Conservation (phyloP, 1,140 invertebrate genomes). For the Drosophila takahashii region DNA sequence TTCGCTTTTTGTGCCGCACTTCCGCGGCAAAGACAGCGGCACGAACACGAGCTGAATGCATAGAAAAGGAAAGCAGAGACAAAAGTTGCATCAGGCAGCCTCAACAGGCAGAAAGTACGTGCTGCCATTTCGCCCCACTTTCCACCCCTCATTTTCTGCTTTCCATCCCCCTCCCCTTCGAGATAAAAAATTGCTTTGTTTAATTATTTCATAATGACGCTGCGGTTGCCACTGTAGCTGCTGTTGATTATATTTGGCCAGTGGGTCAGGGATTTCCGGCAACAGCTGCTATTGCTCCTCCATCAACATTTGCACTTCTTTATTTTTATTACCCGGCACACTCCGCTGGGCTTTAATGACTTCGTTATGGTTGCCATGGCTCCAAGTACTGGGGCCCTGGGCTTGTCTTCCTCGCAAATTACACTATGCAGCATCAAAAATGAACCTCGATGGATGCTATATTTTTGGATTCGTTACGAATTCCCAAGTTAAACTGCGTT, state of each 20-base stretch:
- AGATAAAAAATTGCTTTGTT: conserved; percentile 82
- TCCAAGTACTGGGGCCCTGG: neutral
- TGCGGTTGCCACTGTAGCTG: conserved; percentile 56
- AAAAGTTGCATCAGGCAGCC: conserved; percentile 63
- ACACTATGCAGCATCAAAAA: too few species aligned
- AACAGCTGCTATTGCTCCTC: conserved; percentile 48
- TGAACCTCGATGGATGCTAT: too few species aligned
- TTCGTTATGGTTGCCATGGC: conserved; percentile 39
- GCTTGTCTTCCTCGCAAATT: conserved; percentile 16
- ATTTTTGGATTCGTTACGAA: too few species aligned
- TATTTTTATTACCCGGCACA: conserved; percentile 59
- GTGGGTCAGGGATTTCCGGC: conserved; percentile 74
- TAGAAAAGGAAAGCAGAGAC: conserved; percentile 61
- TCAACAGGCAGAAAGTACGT: conserved; percentile 64
- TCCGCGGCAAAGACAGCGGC: conserved; percentile 56
- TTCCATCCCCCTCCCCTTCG: conserved; percentile 10
- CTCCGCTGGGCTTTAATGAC: conserved; percentile 48
- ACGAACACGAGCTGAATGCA: conserved; percentile 68
- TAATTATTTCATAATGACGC: conserved; percentile 82
- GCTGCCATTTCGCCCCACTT: conserved; percentile 18
- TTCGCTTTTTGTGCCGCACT: conserved; percentile 65
- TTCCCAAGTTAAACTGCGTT: too few species aligned
- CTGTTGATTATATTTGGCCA: conserved; percentile 79
- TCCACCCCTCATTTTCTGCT: too few species aligned
- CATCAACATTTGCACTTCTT: conserved; percentile 61